phyloP scores from a whole-genome alignment of 2,113 vertebrate species.

The Corythornis vintsioides region DNA sequence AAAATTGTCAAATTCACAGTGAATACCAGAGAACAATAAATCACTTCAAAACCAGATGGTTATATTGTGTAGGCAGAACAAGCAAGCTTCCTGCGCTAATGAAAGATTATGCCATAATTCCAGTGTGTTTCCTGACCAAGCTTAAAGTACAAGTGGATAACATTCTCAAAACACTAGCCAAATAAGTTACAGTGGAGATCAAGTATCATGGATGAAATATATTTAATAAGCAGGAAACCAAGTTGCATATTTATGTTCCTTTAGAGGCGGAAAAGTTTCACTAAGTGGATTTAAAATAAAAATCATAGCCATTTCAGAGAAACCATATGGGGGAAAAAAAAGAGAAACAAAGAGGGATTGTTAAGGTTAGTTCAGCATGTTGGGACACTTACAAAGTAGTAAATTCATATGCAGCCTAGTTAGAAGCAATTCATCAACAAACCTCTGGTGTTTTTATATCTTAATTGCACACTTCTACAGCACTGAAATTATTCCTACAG shows the following conservation, averaged over 20 bases:
- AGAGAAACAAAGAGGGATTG: not conserved
- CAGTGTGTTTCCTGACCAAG: not conserved
- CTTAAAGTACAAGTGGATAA: not conserved
- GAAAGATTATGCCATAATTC: not conserved
- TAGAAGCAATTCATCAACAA: not conserved
- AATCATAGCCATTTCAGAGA: not conserved
- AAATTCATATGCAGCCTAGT: not conserved
- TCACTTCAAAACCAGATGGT: not conserved
- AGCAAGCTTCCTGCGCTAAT: not conserved
- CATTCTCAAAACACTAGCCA: not conserved
- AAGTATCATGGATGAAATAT: not conserved
- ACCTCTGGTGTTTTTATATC: not conserved
- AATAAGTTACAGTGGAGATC: not conserved
- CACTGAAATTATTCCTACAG: not conserved
- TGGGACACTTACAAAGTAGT: not conserved
- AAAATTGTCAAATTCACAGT: not conserved
- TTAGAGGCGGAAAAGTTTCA: not conserved
- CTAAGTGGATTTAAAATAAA: not conserved
- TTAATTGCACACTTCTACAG: not conserved
- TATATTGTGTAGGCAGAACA: not conserved
- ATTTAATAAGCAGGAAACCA: not conserved
- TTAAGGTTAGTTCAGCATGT: not conserved
- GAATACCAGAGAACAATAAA: not conserved
- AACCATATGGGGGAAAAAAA: not conserved
- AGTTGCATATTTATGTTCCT: not conserved